Percentiles rank a stretch among this genome's conserved stretches.
Evolutionary conservation across 2,888 invertebrate species (phyloP).

Genomic region (Smittia aterrima): DNA sequence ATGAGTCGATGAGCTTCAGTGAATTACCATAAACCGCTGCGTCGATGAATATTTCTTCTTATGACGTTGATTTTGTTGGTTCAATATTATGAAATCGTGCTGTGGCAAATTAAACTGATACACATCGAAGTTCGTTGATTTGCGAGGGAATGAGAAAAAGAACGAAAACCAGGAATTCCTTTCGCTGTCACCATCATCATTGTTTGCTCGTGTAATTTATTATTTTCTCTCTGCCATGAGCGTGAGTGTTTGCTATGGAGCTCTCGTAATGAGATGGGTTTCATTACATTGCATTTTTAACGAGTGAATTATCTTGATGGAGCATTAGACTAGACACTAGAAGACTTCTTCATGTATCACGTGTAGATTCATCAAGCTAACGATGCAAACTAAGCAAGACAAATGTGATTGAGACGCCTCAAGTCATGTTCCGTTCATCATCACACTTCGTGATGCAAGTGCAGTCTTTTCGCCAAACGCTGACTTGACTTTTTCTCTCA

Average conservation of each 20-base stretch:
- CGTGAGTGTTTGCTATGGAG: conserved; percentile 26
- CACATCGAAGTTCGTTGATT: conserved; percentile 21
- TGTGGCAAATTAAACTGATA: conserved; percentile 38
- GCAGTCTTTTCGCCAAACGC: not conserved
- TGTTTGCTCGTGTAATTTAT: conserved; percentile 33
- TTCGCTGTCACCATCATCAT: not conserved
- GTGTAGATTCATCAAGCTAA: not conserved
- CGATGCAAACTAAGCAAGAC: conserved; percentile 13
- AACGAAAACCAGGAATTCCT: not conserved
- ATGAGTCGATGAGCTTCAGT: not conserved
- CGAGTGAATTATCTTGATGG: not conserved
- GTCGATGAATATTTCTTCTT: conserved; percentile 9
- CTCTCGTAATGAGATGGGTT: not conserved
- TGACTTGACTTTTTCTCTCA: too few species aligned
- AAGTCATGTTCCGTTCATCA: not conserved
- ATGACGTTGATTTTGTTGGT: conserved; percentile 27
- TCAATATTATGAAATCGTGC: conserved; percentile 29
- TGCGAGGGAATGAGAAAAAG: not conserved
- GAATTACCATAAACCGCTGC: conserved; percentile 13
- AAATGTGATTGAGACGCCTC: not conserved
- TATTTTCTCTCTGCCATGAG: conserved; percentile 11
- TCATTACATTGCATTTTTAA: conserved; percentile 12
- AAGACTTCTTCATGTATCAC: not conserved
- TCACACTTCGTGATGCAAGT: not conserved
- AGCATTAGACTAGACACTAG: not conserved